These are phyloP conservation scores for Liolophura sinensis DNA, from an alignment of 1,140 invertebrate species.

Conservation along the genomic window DNA sequence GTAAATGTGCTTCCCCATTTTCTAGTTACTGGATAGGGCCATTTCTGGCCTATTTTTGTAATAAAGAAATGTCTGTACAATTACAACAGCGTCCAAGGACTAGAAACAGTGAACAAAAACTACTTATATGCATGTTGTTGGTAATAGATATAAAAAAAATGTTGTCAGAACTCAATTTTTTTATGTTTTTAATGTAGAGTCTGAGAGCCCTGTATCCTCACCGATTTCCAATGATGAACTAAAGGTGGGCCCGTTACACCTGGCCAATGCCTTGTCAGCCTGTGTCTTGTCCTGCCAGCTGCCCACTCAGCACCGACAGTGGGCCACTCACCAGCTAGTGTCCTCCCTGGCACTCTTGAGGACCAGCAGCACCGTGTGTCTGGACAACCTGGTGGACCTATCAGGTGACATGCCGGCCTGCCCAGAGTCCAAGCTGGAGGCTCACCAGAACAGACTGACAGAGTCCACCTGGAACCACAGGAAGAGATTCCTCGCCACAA, in stretches of 20 bases:
- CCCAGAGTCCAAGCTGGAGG: slow-evolving; percentile 59
- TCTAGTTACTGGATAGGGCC: no score
- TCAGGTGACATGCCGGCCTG: slow-evolving; percentile 56
- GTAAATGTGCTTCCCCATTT: no score
- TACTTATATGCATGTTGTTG: no score
- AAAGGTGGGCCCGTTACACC: slow-evolving; percentile 59
- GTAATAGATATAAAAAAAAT: no score
- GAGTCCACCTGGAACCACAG: slow-evolving; percentile 58
- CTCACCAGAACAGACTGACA: slow-evolving; percentile 64
- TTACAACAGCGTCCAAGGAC: no score
- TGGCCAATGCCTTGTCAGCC: slow-evolving; percentile 69
- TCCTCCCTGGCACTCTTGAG: slow-evolving; percentile 41
- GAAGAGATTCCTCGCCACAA: slow-evolving; percentile 62
- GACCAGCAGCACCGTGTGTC: slow-evolving; percentile 10
- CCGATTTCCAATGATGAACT: slow-evolving; percentile 3
- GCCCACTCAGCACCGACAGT: slow-evolving; percentile 62
- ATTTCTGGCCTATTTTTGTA: no score
- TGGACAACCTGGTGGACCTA: slow-evolving; percentile 42
- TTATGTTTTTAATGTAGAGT: neutral
- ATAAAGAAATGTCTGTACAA: no score
- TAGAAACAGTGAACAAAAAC: no score
- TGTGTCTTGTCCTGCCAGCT: slow-evolving; percentile 65
- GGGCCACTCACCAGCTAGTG: slow-evolving; percentile 68
- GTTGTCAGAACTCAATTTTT: neutral
- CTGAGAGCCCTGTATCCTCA: neutral